Evolutionary conservation across 1,140 invertebrate genomes (phyloP).

Genomic region (Pogonognathellus flavescens): DNA sequence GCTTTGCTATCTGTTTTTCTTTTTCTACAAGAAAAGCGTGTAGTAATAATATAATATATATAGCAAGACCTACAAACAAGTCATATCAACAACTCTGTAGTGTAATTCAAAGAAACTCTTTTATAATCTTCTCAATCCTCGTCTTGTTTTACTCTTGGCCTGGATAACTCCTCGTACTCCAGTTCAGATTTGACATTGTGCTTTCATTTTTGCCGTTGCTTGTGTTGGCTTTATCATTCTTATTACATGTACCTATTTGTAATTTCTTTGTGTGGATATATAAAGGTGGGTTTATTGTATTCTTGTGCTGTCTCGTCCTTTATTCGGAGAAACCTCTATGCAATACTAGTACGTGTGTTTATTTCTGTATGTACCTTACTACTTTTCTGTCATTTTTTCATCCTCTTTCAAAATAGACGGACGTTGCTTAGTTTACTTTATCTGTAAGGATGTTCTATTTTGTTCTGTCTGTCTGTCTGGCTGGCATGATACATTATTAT

Average conservation of each 20-base stretch:
- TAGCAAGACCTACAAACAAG: neutral
- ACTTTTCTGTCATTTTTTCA: neutral
- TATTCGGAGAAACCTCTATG: neutral
- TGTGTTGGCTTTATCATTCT: conserved; percentile 2
- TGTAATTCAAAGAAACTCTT: conserved; percentile 41
- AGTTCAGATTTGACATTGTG: conserved; percentile 18
- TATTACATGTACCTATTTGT: neutral
- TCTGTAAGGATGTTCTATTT: neutral
- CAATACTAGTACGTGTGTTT: too few species aligned
- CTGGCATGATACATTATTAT: conserved; percentile 19
- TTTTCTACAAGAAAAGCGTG: neutral
- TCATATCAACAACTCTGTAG: neutral
- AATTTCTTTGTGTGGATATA: conserved; percentile 2
- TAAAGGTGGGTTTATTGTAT: neutral
- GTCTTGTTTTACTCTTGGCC: neutral
- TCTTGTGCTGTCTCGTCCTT: neutral
- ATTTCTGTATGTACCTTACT: neutral
- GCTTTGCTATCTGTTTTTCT: neutral
- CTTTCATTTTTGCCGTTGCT: conserved; percentile 9
- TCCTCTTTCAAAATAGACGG: neutral
- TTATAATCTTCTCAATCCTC: neutral
- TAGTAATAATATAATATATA: too few species aligned
- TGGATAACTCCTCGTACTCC: neutral
- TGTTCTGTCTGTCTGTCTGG: neutral
- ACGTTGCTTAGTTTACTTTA: neutral